Percentiles rank a stretch among this genome's conserved stretches.
phyloP scores from a whole-genome alignment of 2,888 invertebrate genomes.

The Meiosimyza platycephala region DNA sequence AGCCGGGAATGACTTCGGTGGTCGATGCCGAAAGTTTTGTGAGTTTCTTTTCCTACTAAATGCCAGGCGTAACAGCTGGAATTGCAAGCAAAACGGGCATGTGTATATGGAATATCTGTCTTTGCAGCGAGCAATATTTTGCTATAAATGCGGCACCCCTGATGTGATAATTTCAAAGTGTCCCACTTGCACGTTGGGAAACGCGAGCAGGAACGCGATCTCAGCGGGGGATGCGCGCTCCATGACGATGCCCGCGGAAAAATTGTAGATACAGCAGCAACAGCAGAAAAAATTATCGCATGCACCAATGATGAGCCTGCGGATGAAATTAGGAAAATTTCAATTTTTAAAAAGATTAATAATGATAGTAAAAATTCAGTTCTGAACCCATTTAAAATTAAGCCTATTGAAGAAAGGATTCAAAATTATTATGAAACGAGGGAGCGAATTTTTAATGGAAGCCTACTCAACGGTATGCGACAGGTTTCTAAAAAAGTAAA shows the following conservation, averaged over 20 bases:
- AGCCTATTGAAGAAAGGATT: neutral
- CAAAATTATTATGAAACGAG: neutral
- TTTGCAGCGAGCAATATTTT: neutral
- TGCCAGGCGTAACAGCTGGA: too few relatives aligned
- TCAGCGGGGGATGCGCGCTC: neutral
- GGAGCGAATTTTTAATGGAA: neutral
- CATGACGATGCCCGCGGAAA: neutral
- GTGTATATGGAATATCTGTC: neutral
- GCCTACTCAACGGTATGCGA: neutral
- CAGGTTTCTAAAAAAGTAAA: neutral
- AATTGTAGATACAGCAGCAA: too few relatives aligned
- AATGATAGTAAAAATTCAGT: neutral
- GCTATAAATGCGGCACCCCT: slow-evolving; percentile 1
- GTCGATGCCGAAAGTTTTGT: too few relatives aligned
- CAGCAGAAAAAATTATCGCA: neutral
- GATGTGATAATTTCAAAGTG: slow-evolving; percentile 5
- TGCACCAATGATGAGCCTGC: neutral
- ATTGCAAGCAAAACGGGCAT: slow-evolving; percentile 1
- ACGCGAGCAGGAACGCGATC: slow-evolving; percentile 2
- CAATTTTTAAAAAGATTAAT: neutral
- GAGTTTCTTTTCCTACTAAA: too few relatives aligned
- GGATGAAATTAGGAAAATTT: neutral
- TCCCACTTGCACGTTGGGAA: slow-evolving; percentile 2
- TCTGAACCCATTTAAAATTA: neutral
- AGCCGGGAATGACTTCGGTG: too few relatives aligned